phyloP scores from a whole-genome alignment of 2,797 vertebrate species.

The Mormyrus proboscirostris region DNA sequence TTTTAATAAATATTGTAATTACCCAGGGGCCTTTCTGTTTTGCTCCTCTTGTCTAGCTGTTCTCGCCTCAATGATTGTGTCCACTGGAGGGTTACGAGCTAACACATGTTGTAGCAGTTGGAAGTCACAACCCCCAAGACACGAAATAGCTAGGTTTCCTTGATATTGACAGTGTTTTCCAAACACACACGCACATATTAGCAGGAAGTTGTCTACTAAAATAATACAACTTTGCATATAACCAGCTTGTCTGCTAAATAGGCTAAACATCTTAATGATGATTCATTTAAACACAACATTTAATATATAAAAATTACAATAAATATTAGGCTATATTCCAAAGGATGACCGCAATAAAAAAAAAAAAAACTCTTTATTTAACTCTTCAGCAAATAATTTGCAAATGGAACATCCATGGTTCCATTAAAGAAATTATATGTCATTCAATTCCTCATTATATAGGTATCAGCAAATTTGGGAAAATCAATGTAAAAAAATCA shows the following conservation, averaged over 20 bases:
- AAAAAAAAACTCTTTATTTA: background rate
- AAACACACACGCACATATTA: constrained; percentile 6
- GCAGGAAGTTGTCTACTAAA: constrained; percentile 18
- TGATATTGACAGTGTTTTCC: constrained; percentile 8
- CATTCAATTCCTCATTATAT: background rate
- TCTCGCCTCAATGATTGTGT: constrained; percentile 6
- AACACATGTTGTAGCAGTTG: constrained; percentile 18
- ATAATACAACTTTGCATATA: constrained; percentile 23
- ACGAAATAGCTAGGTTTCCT: background rate
- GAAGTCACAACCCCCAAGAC: constrained; percentile 5
- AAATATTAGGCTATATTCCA: background rate
- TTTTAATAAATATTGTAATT: constrained; percentile 18
- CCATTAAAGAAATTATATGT: background rate
- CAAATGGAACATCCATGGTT: background rate
- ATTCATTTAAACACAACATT: background rate
- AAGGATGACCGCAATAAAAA: background rate
- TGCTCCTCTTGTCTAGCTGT: constrained; percentile 6
- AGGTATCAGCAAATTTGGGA: background rate
- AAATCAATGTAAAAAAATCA: background rate
- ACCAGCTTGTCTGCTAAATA: constrained; percentile 3
- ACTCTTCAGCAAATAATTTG: background rate
- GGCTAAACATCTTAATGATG: constrained; percentile 6
- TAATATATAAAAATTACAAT: background rate
- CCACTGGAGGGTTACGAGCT: constrained; percentile 14
- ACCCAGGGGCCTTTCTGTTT: constrained; percentile 12